Conservation (phyloP, 2,113 vertebrate species). For the Sigmodon hispidus region DNA sequence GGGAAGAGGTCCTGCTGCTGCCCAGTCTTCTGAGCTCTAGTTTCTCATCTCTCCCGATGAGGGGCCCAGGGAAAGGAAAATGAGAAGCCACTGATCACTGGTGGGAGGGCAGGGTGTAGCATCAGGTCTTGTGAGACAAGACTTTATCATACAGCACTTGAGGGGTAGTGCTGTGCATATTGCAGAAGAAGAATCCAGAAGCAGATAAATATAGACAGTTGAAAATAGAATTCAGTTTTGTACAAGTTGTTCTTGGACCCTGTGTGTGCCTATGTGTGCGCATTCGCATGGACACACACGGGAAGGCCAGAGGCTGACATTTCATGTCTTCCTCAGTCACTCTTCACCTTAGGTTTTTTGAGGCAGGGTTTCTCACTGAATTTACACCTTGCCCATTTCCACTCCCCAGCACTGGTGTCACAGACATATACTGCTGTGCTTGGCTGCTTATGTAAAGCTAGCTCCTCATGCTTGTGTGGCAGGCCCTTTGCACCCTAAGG, state of each 20-base stretch:
- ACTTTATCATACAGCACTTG: not conserved
- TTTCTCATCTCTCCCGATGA: not conserved
- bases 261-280: fast-evolving
- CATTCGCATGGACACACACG: too few species aligned
- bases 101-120: not conserved
- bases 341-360: too few species aligned
- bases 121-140: not conserved
- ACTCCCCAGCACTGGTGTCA: not conserved
- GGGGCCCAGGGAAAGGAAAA: not conserved
- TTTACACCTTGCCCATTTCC: too few species aligned
- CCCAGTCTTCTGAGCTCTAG: not conserved
- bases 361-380: not conserved
- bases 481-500: not conserved
- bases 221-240: not conserved
- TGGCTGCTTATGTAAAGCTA: not conserved
- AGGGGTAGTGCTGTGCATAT: not conserved
- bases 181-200: not conserved
- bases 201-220: not conserved
- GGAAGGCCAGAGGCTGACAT: not conserved
- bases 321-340: not conserved
- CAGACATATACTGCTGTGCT: not conserved
- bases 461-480: not conserved
- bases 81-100: not conserved
- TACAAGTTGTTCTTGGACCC: not conserved
- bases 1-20: fast-evolving